Evolutionary conservation across 2,113 vertebrate species (phyloP).

Genomic region (Pheucticus melanocephalus): DNA sequence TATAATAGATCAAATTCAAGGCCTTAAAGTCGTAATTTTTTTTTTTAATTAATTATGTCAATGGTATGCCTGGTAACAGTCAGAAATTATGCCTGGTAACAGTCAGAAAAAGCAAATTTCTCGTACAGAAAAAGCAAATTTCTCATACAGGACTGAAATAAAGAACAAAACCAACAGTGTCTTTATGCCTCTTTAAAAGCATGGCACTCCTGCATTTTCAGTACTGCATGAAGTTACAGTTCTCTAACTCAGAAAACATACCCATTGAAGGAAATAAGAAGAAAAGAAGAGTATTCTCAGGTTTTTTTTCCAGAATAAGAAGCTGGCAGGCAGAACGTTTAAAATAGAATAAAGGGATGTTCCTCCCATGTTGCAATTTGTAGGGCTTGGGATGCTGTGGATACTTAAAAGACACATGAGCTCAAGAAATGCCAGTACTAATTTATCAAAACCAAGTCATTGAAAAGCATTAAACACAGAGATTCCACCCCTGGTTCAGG

Average conservation of each 20-base stretch:
- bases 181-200: background rate
- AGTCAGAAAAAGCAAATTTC: background rate
- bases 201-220: background rate
- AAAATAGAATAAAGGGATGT: background rate
- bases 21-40: background rate
- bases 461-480: constrained; percentile 30
- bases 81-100: background rate
- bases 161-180: background rate
- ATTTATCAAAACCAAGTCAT: constrained; percentile 38
- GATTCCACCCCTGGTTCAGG: constrained; percentile 45
- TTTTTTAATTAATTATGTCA: background rate
- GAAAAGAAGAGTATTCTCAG: background rate
- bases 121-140: background rate
- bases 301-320: background rate
- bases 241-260: background rate
- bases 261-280: background rate
- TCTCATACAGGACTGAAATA: background rate
- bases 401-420: constrained; percentile 18
- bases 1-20: background rate
- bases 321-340: background rate
- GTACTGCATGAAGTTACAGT: background rate
- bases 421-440: constrained; percentile 18
- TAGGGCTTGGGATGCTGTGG: background rate
- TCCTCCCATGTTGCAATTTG: constrained; percentile 12
- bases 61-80: background rate